phyloP scores from a whole-genome alignment of 1,140 invertebrate genomes.

The Ceratosolen solmsi region DNA sequence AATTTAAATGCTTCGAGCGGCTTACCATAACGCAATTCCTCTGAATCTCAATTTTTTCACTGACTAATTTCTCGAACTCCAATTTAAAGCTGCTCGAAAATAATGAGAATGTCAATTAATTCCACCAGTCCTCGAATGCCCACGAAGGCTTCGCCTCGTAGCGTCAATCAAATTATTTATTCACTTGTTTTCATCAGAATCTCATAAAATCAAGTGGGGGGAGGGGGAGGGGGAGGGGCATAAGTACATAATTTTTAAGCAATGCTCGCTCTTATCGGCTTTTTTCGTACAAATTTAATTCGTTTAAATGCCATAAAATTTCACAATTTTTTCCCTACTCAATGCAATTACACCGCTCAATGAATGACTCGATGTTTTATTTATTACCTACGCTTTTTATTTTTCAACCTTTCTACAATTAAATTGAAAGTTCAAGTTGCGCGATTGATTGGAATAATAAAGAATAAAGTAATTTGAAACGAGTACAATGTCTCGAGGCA shows the following conservation, averaged over 20 bases:
- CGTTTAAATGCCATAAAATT: too few relatives aligned
- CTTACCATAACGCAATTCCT: slow-evolving; percentile 98
- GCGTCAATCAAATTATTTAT: slow-evolving; percentile 9
- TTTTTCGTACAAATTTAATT: too few relatives aligned
- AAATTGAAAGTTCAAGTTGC: too few relatives aligned
- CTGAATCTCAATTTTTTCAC: slow-evolving; percentile 99
- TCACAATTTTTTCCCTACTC: too few relatives aligned
- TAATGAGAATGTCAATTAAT: slow-evolving; percentile 63
- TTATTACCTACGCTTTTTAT: background rate
- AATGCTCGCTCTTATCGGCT: too few relatives aligned
- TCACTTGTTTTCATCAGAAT: background rate
- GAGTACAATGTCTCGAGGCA: too few relatives aligned
- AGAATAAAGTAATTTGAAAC: too few relatives aligned
- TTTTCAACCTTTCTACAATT: background rate
- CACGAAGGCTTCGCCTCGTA: slow-evolving; percentile 54
- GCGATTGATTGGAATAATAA: too few relatives aligned
- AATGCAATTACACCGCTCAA: too few relatives aligned
- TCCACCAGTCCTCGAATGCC: slow-evolving; percentile 56
- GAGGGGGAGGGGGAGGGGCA: background rate
- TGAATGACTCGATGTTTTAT: background rate
- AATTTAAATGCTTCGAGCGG: slow-evolving; percentile 55
- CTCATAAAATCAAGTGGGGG: too few relatives aligned
- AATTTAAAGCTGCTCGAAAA: slow-evolving; percentile 83
- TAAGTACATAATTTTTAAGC: too few relatives aligned
- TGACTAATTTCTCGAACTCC: slow-evolving; percentile 96